Evolutionary conservation across 2,113 vertebrate genomes (phyloP).

Genomic region (Talpa occidentalis): DNA sequence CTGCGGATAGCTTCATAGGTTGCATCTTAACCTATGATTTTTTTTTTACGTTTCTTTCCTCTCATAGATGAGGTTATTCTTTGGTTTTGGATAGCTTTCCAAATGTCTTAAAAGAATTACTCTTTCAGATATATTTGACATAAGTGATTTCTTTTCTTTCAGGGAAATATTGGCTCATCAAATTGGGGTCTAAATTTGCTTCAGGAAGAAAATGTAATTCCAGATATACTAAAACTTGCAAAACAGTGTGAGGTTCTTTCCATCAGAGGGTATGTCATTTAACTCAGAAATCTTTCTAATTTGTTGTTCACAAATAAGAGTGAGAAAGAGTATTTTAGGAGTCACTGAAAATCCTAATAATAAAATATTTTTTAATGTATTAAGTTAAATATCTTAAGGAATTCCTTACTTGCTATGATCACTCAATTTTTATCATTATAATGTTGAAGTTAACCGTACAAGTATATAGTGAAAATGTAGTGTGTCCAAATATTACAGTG

Average conservation of each 20-base stretch:
- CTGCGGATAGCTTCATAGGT: too few species aligned
- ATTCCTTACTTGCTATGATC: not conserved
- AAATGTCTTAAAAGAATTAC: slow-evolving; percentile 38
- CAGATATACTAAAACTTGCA: slow-evolving; percentile 95
- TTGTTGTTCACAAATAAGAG: not conserved
- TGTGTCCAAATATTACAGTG: not conserved
- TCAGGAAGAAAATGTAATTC: slow-evolving; percentile 98
- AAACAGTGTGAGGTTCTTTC: slow-evolving; percentile 97
- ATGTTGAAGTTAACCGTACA: slow-evolving; percentile 37
- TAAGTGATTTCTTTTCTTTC: slow-evolving; percentile 72
- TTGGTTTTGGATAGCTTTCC: not conserved
- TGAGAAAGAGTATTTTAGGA: not conserved
- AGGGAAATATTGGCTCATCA: slow-evolving; percentile 99
- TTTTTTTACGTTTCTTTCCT: slow-evolving; percentile 18
- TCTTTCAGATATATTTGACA: slow-evolving; percentile 24
- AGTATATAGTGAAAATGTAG: not conserved
- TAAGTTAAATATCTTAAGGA: not conserved
- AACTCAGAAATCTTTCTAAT: slow-evolving; percentile 32
- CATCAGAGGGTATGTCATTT: slow-evolving; percentile 92
- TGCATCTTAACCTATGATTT: too few species aligned
- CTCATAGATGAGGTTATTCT: slow-evolving; percentile 17
- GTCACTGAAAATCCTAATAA: not conserved
- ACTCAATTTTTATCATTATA: slow-evolving; percentile 33
- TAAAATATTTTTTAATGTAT: not conserved
- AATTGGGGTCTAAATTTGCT: slow-evolving; percentile 99